Percentiles rank a stretch among this genome's conserved stretches.
phyloP scores from a whole-genome alignment of 1,140 invertebrate species.

The Limonius californicus region DNA sequence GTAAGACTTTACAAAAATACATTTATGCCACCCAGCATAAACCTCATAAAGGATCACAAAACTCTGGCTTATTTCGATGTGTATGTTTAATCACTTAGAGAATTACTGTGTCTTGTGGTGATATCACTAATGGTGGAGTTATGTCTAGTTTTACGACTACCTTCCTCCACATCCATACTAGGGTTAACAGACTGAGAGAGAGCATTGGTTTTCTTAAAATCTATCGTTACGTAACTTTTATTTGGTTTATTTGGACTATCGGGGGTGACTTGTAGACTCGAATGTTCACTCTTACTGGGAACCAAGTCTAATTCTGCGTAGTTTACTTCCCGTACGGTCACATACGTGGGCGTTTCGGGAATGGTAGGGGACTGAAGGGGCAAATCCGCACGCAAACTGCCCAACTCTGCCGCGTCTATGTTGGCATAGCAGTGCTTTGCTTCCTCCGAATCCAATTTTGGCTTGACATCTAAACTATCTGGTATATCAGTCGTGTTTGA shows the following conservation, averaged over 20 bases:
- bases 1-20: not conserved
- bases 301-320: slow-evolving; percentile 72
- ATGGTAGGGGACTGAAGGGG: slow-evolving; percentile 33
- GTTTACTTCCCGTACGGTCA: slow-evolving; percentile 60
- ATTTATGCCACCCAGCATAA: not conserved
- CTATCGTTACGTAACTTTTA: slow-evolving; percentile 87
- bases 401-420: slow-evolving; percentile 58
- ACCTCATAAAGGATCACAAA: not conserved
- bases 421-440: slow-evolving; percentile 61
- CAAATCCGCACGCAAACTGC: slow-evolving; percentile 46
- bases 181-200: slow-evolving; percentile 64
- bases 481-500: not conserved
- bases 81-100: slow-evolving; percentile 54
- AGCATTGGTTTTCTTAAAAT: slow-evolving; percentile 88
- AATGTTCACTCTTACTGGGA: slow-evolving; percentile 39
- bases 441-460: slow-evolving; percentile 38
- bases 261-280: slow-evolving; percentile 44
- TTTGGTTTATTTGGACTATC: slow-evolving; percentile 55
- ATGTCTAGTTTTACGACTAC: slow-evolving; percentile 62
- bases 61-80: slow-evolving; percentile 8
- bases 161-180: slow-evolving; percentile 54
- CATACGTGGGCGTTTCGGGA: slow-evolving; percentile 50
- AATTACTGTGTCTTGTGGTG: slow-evolving; percentile 52
- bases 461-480: slow-evolving; percentile 16
- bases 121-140: slow-evolving; percentile 59